These are phyloP conservation scores for Catostylus mosaicus DNA, from an alignment of 30 jellyfish, hydroid and myxozoan genomes.

Conservation along the genomic window DNA sequence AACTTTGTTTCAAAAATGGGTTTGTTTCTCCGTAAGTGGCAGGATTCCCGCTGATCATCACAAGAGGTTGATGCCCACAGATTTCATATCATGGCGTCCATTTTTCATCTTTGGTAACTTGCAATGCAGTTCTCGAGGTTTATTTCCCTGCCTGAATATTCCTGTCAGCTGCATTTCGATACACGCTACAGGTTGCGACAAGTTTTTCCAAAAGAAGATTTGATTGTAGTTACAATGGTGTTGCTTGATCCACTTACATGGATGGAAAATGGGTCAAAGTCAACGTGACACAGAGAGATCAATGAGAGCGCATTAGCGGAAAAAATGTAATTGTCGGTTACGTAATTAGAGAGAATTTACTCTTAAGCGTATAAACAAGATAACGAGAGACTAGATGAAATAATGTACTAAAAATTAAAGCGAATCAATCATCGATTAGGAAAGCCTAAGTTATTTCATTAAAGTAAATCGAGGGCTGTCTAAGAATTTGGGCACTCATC, in stretches of 20 bases:
- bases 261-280: slow-evolving; percentile 26
- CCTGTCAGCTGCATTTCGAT: background rate
- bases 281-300: slow-evolving; percentile 47
- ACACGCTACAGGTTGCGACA: background rate
- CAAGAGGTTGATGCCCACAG: no score
- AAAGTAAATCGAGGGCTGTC: slow-evolving; percentile 50
- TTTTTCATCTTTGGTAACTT: no score
- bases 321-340: slow-evolving; percentile 50
- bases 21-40: no score
- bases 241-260: slow-evolving; percentile 35
- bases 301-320: slow-evolving; percentile 53
- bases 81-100: no score
- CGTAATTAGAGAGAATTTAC: slow-evolving; percentile 47
- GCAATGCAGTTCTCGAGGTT: no score
- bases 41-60: no score
- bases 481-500: slow-evolving; percentile 54
- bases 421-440: slow-evolving; percentile 54
- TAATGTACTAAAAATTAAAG: slow-evolving; percentile 45
- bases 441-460: slow-evolving; percentile 38
- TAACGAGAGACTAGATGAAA: slow-evolving; percentile 42
- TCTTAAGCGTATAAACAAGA: slow-evolving; percentile 46
- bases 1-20: no score
- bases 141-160: no score
- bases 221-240: background rate
- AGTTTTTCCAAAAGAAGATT: background rate